Percentiles rank a stretch among this genome's conserved stretches.
These are phyloP conservation scores for Chloropsis cyanopogon DNA, from an alignment of 2,113 vertebrate genomes.

Conservation along the genomic window DNA sequence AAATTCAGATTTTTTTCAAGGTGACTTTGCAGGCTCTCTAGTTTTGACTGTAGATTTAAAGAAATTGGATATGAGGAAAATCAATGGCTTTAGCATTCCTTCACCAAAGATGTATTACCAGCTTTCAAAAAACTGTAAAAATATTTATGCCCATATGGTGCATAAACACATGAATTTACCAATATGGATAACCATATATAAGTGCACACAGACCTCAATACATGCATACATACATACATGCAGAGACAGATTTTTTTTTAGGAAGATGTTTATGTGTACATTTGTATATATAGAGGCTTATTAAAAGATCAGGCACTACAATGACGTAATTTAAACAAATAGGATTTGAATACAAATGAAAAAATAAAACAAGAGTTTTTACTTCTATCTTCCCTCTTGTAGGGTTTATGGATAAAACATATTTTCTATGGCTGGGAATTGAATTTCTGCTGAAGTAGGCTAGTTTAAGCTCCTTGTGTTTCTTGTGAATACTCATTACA, in stretches of 20 bases:
- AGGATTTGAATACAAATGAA: background rate
- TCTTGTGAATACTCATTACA: background rate
- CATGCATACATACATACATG: background rate
- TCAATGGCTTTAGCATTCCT: background rate
- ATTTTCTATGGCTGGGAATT: background rate
- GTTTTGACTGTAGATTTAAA: background rate
- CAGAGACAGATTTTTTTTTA: background rate
- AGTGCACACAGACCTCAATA: background rate
- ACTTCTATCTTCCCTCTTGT: background rate
- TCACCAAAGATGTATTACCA: background rate
- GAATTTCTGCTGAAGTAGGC: constrained; percentile 6
- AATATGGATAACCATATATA: background rate
- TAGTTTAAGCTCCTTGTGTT: background rate
- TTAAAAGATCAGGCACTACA: background rate
- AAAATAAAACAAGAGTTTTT: background rate
- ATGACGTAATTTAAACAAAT: background rate
- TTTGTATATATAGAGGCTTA: background rate
- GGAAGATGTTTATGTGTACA: background rate
- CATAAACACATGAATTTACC: background rate
- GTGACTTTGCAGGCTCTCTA: background rate
- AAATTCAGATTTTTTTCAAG: background rate
- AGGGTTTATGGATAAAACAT: background rate
- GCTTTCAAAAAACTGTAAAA: background rate
- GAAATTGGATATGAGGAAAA: background rate
- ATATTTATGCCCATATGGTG: background rate